These are phyloP conservation scores for Agrilus mali DNA, from an alignment of 2,888 invertebrate species.

Conservation along the genomic window DNA sequence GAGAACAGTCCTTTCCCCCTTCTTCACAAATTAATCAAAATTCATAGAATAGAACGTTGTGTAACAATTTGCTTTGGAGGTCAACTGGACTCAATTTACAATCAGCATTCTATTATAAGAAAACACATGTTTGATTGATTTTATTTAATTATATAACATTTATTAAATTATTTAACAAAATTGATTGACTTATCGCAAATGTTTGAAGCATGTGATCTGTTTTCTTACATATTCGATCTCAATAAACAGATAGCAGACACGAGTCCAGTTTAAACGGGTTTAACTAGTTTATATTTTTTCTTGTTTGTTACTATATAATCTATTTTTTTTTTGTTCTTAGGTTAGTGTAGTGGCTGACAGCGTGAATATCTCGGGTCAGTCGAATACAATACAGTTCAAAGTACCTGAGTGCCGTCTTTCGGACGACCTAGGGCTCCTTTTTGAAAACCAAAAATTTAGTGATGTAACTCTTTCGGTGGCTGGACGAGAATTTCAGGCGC, in stretches of 20 bases:
- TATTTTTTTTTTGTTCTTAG: conserved; percentile 28
- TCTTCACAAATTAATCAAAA: too few relatives aligned
- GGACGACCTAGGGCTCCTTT: conserved; percentile 88
- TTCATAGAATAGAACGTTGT: too few relatives aligned
- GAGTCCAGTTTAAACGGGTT: conserved; percentile 1
- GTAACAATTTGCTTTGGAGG: too few relatives aligned
- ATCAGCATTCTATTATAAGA: too few relatives aligned
- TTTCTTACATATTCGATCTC: background rate
- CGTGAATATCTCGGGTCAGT: conserved; percentile 98
- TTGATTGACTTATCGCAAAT: background rate
- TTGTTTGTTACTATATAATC: background rate
- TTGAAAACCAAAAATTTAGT: conserved; percentile 95
- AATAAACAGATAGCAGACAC: background rate
- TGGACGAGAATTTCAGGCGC: conserved; percentile 84
- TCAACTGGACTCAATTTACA: too few relatives aligned
- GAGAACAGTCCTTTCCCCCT: too few relatives aligned
- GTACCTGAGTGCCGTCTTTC: conserved; percentile 87
- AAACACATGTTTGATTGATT: too few relatives aligned
- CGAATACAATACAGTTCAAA: conserved; percentile 95
- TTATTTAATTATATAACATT: too few relatives aligned
- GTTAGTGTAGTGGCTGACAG: conserved; percentile 97
- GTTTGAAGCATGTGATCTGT: background rate
- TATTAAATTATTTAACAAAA: too few relatives aligned
- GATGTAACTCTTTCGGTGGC: conserved; percentile 93
- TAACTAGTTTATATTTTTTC: conserved; percentile 4